Conservation (phyloP, 2,888 invertebrate species). For the Lomographa bimaculata region DNA sequence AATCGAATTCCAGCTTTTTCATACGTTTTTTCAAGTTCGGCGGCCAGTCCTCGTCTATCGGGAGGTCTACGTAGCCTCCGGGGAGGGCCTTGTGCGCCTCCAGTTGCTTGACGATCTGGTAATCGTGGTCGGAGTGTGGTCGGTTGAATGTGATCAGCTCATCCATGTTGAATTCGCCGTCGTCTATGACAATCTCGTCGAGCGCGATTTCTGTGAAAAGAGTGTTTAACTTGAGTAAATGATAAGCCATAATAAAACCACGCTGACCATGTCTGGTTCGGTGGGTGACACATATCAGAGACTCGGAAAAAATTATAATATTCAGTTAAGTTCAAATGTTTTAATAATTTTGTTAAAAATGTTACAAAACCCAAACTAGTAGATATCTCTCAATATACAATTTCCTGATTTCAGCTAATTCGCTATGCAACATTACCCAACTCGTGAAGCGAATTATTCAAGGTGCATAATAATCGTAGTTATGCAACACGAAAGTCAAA, state of each 20-base stretch:
- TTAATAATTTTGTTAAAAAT: too few relatives aligned
- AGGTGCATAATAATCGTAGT: constrained; percentile 13
- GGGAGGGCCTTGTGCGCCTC: constrained; percentile 53
- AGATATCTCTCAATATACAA: too few relatives aligned
- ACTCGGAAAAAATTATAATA: too few relatives aligned
- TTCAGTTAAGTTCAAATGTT: too few relatives aligned
- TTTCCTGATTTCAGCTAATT: too few relatives aligned
- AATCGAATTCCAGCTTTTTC: constrained; percentile 73
- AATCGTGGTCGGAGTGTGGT: constrained; percentile 76
- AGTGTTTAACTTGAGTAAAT: too few relatives aligned
- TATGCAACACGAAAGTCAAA: constrained; percentile 21
- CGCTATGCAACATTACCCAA: constrained; percentile 1
- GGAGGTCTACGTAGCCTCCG: constrained; percentile 80
- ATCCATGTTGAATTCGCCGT: constrained; percentile 85
- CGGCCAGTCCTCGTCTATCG: constrained; percentile 85
- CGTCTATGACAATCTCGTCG: constrained; percentile 80
- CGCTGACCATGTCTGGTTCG: too few relatives aligned
- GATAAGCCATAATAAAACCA: too few relatives aligned
- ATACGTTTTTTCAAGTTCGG: constrained; percentile 77
- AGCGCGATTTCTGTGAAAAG: constrained; percentile 66
- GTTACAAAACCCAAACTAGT: too few relatives aligned
- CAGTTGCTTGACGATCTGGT: constrained; percentile 67
- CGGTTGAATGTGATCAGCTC: constrained; percentile 84
- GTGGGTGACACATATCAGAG: too few relatives aligned
- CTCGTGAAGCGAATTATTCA: background rate